phyloP scores from a whole-genome alignment of 2,888 invertebrate genomes.

The Phengaris arion region DNA sequence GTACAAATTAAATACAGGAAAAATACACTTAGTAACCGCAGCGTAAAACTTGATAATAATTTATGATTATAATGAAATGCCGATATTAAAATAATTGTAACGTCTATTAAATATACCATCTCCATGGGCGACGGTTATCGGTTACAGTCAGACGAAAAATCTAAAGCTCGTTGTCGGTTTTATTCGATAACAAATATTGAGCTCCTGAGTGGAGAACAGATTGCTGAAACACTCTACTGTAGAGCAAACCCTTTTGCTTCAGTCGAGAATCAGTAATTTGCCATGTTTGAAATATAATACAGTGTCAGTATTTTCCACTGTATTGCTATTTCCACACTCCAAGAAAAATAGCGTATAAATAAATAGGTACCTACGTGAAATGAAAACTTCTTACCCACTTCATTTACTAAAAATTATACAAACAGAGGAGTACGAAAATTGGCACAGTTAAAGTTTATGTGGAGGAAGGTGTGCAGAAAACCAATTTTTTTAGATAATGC shows the following conservation, averaged over 20 bases:
- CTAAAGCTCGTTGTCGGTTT: background rate
- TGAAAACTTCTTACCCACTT: too few species aligned
- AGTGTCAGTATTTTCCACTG: background rate
- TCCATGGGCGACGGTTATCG: background rate
- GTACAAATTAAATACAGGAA: background rate
- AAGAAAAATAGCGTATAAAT: too few species aligned
- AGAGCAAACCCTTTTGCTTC: background rate
- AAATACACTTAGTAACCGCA: background rate
- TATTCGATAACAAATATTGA: background rate
- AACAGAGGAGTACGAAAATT: too few species aligned
- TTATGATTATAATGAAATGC: too few species aligned
- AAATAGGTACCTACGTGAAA: too few species aligned
- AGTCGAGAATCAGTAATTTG: background rate
- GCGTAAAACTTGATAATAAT: too few species aligned
- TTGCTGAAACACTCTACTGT: background rate
- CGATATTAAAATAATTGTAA: too few species aligned
- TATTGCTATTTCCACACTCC: background rate
- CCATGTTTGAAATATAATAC: background rate
- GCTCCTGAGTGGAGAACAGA: background rate
- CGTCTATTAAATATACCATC: background rate
- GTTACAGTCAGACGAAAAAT: background rate
- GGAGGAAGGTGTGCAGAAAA: too few species aligned
- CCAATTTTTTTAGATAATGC: too few species aligned
- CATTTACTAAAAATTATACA: too few species aligned
- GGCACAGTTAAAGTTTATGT: too few species aligned